Evolutionary conservation across 2,888 invertebrate species (phyloP), one percentile per base, ranked within the genome.

Genomic region (Andrena haemorrhoa): DNA sequence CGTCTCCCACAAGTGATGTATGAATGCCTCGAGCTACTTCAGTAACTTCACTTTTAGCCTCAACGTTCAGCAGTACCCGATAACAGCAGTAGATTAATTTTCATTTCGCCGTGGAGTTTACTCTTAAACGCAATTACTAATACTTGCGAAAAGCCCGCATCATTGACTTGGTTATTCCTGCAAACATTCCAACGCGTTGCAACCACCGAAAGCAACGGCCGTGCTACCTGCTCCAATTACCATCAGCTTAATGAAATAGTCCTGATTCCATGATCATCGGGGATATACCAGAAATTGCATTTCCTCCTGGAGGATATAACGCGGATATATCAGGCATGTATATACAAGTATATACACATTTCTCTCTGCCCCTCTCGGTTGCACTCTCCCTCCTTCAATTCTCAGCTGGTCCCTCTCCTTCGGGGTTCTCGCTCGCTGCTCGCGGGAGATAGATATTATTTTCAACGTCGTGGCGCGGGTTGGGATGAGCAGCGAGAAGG

Each of bases 371-470:
- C 16, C 20, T 8, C 33, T 49, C 23, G 4, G 60, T 16, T 47
- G 26, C 29, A 26, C 23, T 56, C 29, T 58, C 63, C 64, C 64
- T 53, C 53, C 60, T 66, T 71, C 68, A 66, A 58, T 73, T 65
- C 58, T 71, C 68, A 53, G 41, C 66, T 49, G 47, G 69, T 70
- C 73, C 74, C 49, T 73, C 81, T 69, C 71, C 58, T 23, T 4
- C 56, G 61, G 73, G 58, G 69, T 76, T 80, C 77, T 75, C 75
- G 56, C 77, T 81, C 79, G 69, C 33, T 63, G 79, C 77, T 75
- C 88, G 86, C 87, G 84, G 81, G 86, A 91, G 90, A 90, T 91
- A 90, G 90, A 92, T 92, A 91, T 91, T 92, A 92, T 91, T 92
- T 92, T 89, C 90, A 90, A 86, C 88, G 85, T 80, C 84, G 87